Percentiles rank a stretch among this genome's conserved stretches.
Conservation (phyloP, 2,888 invertebrate genomes). For the Parnassius apollo region DNA sequence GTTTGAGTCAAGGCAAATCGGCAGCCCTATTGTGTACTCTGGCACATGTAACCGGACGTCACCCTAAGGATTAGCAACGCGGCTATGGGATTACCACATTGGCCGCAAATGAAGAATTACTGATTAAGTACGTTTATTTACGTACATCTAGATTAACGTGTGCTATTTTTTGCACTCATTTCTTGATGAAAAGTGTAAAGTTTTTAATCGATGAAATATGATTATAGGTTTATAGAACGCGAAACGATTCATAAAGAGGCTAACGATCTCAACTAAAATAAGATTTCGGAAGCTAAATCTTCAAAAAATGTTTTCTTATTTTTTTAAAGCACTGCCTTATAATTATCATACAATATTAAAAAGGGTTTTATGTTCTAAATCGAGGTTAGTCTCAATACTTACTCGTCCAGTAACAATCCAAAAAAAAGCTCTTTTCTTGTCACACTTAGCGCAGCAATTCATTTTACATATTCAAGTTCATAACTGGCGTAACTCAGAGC, state of each 20-base stretch:
- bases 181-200: background rate
- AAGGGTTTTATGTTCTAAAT: no score
- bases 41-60: constrained; percentile 70
- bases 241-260: background rate
- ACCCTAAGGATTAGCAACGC: constrained; percentile 78
- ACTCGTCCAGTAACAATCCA: constrained; percentile 74
- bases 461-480: constrained; percentile 72
- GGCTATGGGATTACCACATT: constrained; percentile 79
- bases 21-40: constrained; percentile 57
- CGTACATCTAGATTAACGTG: constrained; percentile 19
- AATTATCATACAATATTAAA: no score
- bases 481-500: constrained; percentile 64
- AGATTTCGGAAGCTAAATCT: no score
- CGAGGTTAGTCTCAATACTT: constrained; percentile 50
- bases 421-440: constrained; percentile 48
- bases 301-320: no score
- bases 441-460: constrained; percentile 67
- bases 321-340: no score
- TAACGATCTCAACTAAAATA: no score
- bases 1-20: constrained; percentile 31
- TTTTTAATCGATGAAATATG: constrained; percentile 28
- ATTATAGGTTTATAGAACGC: constrained; percentile 15
- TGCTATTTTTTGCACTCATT: constrained; percentile 10
- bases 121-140: constrained; percentile 55
- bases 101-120: constrained; percentile 78